Percentiles rank a stretch among this genome's conserved stretches.
phyloP scores from a whole-genome alignment of 2,113 vertebrate genomes.

The Pluvialis apricaria region DNA sequence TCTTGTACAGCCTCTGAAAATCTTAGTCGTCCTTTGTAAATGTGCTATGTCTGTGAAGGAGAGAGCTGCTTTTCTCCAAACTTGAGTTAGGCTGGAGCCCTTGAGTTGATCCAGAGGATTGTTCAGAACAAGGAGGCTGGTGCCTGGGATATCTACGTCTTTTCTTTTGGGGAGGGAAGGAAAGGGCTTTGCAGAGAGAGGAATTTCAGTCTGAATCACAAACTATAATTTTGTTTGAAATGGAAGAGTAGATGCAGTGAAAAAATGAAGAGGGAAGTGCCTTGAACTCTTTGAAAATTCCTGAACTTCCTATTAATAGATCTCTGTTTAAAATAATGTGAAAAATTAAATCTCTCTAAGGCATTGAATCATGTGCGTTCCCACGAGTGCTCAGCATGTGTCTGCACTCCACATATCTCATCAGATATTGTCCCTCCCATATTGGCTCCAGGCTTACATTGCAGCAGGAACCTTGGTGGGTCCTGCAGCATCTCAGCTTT shows the following conservation, averaged over 20 bases:
- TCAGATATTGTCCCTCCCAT: background rate
- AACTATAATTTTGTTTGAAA: background rate
- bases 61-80: background rate
- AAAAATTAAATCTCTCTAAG: constrained; percentile 25
- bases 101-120: background rate
- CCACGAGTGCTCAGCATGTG: background rate
- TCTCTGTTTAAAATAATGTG: constrained; percentile 37
- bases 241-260: background rate
- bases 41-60: background rate
- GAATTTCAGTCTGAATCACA: background rate
- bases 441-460: background rate
- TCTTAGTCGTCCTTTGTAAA: background rate
- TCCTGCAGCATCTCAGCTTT: constrained; percentile 32
- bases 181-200: background rate
- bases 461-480: background rate
- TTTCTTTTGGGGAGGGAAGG: background rate
- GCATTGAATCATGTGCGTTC: background rate
- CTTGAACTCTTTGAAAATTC: constrained; percentile 35
- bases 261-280: constrained; percentile 26
- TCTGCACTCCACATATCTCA: background rate
- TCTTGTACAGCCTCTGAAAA: background rate
- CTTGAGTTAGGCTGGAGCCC: background rate
- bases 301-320: constrained; percentile 47
- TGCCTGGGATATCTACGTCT: background rate
- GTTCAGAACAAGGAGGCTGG: background rate